Evolutionary conservation across 2,888 invertebrate species (phyloP).

Genomic region (Drosophila prostipennis): DNA sequence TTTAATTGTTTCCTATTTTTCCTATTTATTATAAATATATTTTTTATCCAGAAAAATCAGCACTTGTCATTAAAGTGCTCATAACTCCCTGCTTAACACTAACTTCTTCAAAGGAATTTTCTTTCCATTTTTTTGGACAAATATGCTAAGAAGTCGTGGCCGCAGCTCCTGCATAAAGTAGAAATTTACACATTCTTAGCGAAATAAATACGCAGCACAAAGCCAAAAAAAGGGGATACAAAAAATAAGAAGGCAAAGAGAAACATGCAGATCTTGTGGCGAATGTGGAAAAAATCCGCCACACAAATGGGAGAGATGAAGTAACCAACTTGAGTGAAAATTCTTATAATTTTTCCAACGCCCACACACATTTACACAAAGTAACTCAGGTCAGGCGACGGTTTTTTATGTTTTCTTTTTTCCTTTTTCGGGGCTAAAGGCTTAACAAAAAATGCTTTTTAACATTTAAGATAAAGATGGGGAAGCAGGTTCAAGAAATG

Average conservation of each 20-base stretch:
- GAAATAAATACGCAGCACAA: conserved; percentile 71
- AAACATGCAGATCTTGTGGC: conserved; percentile 54
- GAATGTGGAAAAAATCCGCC: conserved; percentile 51
- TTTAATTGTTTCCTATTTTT: no score
- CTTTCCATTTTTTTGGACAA: conserved; percentile 35
- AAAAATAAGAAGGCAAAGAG: conserved; percentile 40
- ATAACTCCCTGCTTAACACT: neutral
- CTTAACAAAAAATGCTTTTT: conserved; percentile 78
- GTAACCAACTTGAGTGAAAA: conserved; percentile 73
- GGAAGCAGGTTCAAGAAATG: conserved; percentile 61
- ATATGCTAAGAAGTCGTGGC: conserved; percentile 75
- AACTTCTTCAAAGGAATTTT: conserved; percentile 59
- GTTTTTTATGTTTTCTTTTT: conserved; percentile 16
- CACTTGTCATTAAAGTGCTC: neutral
- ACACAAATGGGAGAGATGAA: conserved; percentile 42
- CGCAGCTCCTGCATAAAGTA: conserved; percentile 74
- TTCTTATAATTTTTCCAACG: conserved; percentile 74
- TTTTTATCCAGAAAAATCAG: no score
- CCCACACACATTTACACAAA: conserved; percentile 22
- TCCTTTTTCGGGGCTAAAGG: conserved; percentile 57
- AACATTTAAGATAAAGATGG: conserved; percentile 48
- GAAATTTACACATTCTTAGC: conserved; percentile 79
- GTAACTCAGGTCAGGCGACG: conserved; percentile 53
- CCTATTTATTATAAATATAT: no score
- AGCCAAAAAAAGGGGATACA: conserved; percentile 18